A percentile compares a stretch with the other conserved stretches of the same genome.
phyloP scores from a whole-genome alignment of 2,888 invertebrate species.

The Xylota sylvarum region DNA sequence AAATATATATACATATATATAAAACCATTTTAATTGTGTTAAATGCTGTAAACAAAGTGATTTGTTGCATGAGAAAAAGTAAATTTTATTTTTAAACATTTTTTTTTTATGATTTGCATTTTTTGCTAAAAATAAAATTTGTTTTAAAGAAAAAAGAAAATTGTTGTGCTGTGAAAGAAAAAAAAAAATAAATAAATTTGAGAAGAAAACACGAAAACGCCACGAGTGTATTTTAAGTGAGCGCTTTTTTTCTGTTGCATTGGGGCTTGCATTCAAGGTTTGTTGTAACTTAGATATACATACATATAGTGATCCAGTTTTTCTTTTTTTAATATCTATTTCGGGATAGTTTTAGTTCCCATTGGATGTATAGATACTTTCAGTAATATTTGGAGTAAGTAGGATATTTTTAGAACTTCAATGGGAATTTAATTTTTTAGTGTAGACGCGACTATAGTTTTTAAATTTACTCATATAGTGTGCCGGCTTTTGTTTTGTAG shows the following conservation, averaged over 20 bases:
- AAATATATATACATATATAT: background rate
- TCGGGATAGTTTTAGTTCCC: conserved; percentile 15
- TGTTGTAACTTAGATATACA: conserved; percentile 23
- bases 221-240: conserved; percentile 47
- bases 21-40: conserved; percentile 3
- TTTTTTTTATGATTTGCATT: conserved; percentile 7
- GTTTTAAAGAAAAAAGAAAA: conserved; percentile 33
- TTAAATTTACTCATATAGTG: background rate
- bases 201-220: background rate
- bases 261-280: conserved; percentile 63
- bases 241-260: conserved; percentile 49
- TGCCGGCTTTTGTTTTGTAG: background rate
- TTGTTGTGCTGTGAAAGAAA: conserved; percentile 41
- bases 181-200: background rate
- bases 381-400: conserved; percentile 11
- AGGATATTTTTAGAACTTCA: conserved; percentile 6
- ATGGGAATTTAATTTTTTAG: background rate
- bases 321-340: conserved; percentile 35
- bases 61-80: conserved; percentile 19
- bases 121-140: conserved; percentile 44
- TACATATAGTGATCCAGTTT: background rate
- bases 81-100: conserved; percentile 3
- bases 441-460: background rate
- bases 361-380: background rate
- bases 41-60: conserved; percentile 62